Evolutionary conservation across 1,140 invertebrate species (phyloP).

Genomic region (Laodelphax striatellus): DNA sequence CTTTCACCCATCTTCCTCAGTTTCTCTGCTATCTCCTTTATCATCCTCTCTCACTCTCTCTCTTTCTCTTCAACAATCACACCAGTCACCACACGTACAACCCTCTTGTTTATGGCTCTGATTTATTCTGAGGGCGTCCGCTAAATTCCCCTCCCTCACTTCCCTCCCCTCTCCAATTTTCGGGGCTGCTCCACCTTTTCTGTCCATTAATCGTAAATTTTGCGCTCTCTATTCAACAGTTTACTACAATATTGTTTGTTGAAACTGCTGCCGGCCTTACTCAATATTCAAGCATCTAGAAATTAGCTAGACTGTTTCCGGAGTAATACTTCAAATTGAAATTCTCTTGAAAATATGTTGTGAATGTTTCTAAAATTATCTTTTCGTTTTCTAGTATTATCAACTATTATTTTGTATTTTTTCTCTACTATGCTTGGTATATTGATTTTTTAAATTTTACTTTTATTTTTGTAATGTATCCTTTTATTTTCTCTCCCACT

Average conservation of each 20-base stretch:
- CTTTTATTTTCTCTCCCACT: too few species aligned
- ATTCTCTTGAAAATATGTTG: too few species aligned
- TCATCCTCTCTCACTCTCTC: background rate
- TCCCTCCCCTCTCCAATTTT: background rate
- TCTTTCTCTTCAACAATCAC: background rate
- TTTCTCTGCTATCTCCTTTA: background rate
- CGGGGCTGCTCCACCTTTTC: background rate
- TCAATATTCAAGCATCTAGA: too few species aligned
- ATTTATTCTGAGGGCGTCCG: background rate
- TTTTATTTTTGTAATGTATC: too few species aligned
- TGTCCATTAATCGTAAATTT: background rate
- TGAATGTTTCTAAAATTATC: too few species aligned
- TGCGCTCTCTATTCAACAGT: background rate
- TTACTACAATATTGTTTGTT: background rate
- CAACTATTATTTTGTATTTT: too few species aligned
- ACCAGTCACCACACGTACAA: background rate
- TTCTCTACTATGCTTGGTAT: too few species aligned
- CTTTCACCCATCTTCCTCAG: background rate
- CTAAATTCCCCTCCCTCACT: background rate
- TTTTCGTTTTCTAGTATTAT: too few species aligned
- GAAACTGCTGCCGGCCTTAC: too few species aligned
- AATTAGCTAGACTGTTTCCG: too few species aligned
- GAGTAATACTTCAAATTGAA: too few species aligned
- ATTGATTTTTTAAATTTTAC: too few species aligned
- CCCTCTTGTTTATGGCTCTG: constrained; percentile 11